These are phyloP conservation scores for Pantelozetes paolii DNA, from an alignment of 2,888 invertebrate species.

Conservation along the genomic window DNA sequence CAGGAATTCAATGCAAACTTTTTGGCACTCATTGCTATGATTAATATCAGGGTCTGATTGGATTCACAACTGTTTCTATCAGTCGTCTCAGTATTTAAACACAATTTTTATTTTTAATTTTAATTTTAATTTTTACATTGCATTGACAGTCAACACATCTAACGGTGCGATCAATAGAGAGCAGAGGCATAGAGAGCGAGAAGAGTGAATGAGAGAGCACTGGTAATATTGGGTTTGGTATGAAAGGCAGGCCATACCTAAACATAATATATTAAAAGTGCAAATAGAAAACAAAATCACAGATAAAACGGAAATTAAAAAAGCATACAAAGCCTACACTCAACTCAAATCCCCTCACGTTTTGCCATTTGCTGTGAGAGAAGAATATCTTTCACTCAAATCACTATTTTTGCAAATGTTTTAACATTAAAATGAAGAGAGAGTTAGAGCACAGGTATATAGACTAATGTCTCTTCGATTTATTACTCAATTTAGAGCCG, in stretches of 20 bases:
- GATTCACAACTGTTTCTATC: not conserved
- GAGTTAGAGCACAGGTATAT: not conserved
- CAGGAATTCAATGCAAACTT: not conserved
- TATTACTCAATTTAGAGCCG: slow-evolving; percentile 17
- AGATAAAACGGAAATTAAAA: slow-evolving; percentile 33
- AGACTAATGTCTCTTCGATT: not conserved
- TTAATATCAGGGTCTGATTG: not conserved
- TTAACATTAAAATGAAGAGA: slow-evolving; percentile 6
- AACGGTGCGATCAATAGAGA: not conserved
- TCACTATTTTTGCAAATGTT: slow-evolving; percentile 16
- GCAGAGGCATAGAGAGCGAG: not conserved
- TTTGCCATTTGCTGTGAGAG: slow-evolving; percentile 22
- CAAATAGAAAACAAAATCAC: slow-evolving; percentile 24
- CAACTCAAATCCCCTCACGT: slow-evolving; percentile 25
- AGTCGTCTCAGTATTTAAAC: not conserved
- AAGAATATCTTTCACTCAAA: slow-evolving; percentile 13
- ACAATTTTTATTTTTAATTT: slow-evolving; percentile 10
- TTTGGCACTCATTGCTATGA: not conserved
- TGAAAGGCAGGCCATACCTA: not conserved
- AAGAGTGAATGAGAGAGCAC: not conserved
- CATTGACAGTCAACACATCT: slow-evolving; percentile 20
- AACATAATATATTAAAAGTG: slow-evolving; percentile 8
- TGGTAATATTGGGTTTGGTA: not conserved
- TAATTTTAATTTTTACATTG: no score
- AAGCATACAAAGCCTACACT: slow-evolving; percentile 23